Conservation (phyloP, 2,113 vertebrate genomes). For the Noturus placidus region DNA sequence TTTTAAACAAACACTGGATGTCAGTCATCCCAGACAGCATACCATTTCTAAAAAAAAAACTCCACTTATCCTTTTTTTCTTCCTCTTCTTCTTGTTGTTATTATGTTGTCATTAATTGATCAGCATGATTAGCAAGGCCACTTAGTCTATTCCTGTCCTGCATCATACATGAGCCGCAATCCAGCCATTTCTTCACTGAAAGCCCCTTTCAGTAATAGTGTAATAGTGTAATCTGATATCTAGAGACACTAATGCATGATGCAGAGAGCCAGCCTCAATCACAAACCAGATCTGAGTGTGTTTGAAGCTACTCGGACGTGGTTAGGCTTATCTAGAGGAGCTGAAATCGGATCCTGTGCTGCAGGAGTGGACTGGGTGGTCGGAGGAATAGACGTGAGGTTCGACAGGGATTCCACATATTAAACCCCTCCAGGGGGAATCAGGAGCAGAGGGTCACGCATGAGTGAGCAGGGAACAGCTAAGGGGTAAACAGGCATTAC, state of each 20-base stretch:
- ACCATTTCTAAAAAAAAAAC: background rate
- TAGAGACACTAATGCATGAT: slow-evolving; percentile 21
- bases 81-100: background rate
- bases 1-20: background rate
- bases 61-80: background rate
- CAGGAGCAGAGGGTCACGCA: slow-evolving; percentile 23
- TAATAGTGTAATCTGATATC: slow-evolving; percentile 47
- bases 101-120: slow-evolving; percentile 7
- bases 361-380: slow-evolving; percentile 44
- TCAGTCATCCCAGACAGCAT: background rate
- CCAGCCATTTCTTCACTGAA: background rate
- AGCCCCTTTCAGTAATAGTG: slow-evolving; percentile 31
- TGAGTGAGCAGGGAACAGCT: slow-evolving; percentile 27
- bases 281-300: slow-evolving; percentile 25
- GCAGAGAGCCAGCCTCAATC: slow-evolving; percentile 28
- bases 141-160: background rate
- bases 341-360: slow-evolving; percentile 43
- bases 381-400: slow-evolving; percentile 28
- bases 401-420: slow-evolving; percentile 32
- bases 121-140: background rate
- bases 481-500: slow-evolving; percentile 18
- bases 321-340: slow-evolving; percentile 45
- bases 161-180: background rate
- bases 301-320: slow-evolving; percentile 9
- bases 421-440: slow-evolving; percentile 24